Conservation (phyloP, 1,140 invertebrate species). For the Pseudachorutes palmiensis region DNA sequence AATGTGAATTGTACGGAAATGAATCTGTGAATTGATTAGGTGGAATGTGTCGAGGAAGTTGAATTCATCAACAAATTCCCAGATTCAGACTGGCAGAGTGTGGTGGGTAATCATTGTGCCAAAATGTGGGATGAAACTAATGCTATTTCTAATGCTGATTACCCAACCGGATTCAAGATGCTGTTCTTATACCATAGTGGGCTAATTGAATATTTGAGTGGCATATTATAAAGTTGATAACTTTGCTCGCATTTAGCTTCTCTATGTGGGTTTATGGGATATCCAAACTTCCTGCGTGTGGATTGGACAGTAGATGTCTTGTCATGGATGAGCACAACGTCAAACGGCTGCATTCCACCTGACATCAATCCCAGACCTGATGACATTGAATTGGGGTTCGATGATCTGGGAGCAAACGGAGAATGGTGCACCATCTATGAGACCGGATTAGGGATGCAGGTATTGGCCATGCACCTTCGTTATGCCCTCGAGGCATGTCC, state of each 20-base stretch:
- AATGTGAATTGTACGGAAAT: neutral
- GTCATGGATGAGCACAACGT: neutral
- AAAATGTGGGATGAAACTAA: slow-evolving; percentile 7
- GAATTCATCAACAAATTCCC: slow-evolving; percentile 1
- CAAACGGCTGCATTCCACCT: slow-evolving; percentile 1
- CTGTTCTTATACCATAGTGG: neutral
- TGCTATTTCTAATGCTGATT: neutral
- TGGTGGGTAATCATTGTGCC: neutral
- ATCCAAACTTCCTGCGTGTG: neutral
- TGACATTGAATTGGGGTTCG: neutral
- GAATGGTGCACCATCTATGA: neutral
- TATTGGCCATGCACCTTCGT: neutral
- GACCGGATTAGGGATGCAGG: neutral
- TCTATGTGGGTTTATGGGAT: neutral
- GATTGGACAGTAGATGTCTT: neutral
- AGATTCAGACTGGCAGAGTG: neutral
- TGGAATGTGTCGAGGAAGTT: neutral
- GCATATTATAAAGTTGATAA: neutral
- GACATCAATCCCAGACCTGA: neutral
- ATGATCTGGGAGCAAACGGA: neutral
- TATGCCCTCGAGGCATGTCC: too few relatives aligned
- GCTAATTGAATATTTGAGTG: neutral
- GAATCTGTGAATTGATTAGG: neutral
- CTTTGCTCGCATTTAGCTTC: neutral
- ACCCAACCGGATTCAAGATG: neutral